Base-by-base conservation (phyloP, 2,113 vertebrate genomes). In the Aleadryas rufinucha region DNA sequence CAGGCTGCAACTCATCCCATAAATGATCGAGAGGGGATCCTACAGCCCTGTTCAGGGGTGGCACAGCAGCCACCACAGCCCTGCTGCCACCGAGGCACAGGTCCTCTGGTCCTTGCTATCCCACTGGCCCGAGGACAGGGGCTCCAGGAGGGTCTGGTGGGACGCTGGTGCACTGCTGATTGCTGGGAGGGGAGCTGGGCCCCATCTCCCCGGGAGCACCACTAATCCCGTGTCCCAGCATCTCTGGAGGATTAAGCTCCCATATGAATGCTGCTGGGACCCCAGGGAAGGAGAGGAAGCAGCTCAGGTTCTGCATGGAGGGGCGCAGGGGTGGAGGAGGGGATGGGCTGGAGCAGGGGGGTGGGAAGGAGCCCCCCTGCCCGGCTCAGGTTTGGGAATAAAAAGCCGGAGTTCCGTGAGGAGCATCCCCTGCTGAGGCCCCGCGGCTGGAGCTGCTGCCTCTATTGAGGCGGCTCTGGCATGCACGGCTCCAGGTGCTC, bases 401-500 rank as follows among this genome's bases (percentile, higher is more conserved):
- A 96, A 97, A 94, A 96, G 88, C 92, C 7, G 2, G 60, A 94
- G 93, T 16, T 80, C 10, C 68, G 78, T 60, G 85, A 77, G 87
- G 72, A 90, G 47, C 42, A 80, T 78, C 79, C 90, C 96, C 96
- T 8, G 95, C 95, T 96, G 96, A 76, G 96, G 61, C 95, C 96
- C 95, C 37, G 84, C 28, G 93, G 96, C 94, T 3, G 13, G 56
- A 9, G 23, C 72, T 37, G 69, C 93, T 81, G 85, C 37, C 28
- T 19, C 76, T 75, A 89, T 95, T 96, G 90, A 95, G 85, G 35
- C 2, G 1, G 79, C 82, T 96, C 13, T 68, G 95, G 90, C 90
- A 96, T 96, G 95, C 95, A 94, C 94, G 92, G 83, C 93, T 94
- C 88, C 95, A 90, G 96, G 96, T 92, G 88, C 11, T 94, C 64